These are phyloP conservation scores for Drosophila persimilis DNA, from an alignment of 1,140 invertebrate genomes.

Conservation along the genomic window DNA sequence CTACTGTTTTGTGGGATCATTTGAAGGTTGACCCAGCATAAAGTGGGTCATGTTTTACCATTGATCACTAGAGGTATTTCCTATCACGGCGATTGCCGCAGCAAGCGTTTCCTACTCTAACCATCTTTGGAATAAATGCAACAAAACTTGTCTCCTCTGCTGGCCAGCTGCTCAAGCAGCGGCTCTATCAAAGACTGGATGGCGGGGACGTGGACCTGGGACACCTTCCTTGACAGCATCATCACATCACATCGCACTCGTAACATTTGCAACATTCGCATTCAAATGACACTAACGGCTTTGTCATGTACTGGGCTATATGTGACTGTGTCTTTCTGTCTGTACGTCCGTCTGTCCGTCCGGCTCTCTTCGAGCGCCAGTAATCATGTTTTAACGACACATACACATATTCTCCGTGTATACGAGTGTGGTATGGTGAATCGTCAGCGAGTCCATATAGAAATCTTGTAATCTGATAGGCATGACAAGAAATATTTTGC, in stretches of 20 bases:
- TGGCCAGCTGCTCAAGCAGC: slow-evolving; percentile 44
- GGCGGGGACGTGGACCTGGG: slow-evolving; percentile 49
- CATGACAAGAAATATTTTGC: slow-evolving; percentile 81
- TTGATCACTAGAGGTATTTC: slow-evolving; percentile 8
- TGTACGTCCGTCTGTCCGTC: slow-evolving; percentile 22
- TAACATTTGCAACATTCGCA: slow-evolving; percentile 67
- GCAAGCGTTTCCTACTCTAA: too few species aligned
- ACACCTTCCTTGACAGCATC: slow-evolving; percentile 59
- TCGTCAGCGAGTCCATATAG: slow-evolving; percentile 76
- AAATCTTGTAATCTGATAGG: slow-evolving; percentile 81
- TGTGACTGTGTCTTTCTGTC: slow-evolving; percentile 49
- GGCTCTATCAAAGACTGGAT: slow-evolving; percentile 52
- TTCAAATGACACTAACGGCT: slow-evolving; percentile 80
- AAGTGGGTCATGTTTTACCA: slow-evolving; percentile 31
- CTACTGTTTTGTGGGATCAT: slow-evolving; percentile 27
- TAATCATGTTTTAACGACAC: slow-evolving; percentile 80
- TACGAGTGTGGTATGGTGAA: slow-evolving; percentile 38
- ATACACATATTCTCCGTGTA: slow-evolving; percentile 43
- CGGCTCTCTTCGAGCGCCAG: slow-evolving; percentile 62
- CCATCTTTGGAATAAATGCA: slow-evolving; percentile 1
- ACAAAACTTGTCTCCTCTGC: neutral
- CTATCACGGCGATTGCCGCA: neutral
- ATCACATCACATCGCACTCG: slow-evolving; percentile 55
- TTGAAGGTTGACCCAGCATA: slow-evolving; percentile 28
- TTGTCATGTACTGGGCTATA: slow-evolving; percentile 69